Base-by-base conservation (phyloP, 2,797 vertebrate genomes). In the Benthosema pterotum region DNA sequence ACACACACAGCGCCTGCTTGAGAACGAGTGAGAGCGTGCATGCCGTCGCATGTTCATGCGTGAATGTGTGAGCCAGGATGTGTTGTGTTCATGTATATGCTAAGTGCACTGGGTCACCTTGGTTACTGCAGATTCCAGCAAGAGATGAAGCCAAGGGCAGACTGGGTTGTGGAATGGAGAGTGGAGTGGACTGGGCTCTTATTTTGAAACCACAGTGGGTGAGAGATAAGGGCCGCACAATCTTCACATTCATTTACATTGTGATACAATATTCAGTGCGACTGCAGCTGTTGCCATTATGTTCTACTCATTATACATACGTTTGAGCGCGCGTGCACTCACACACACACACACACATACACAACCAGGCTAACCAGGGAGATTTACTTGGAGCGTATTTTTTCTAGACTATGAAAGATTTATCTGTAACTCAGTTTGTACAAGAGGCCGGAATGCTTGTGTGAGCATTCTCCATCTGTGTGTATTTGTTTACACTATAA, bases 71-170 rank as follows among this genome's bases (percentile, higher is more conserved):
- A 70, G 70, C 62, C 58, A 52, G 57, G 67, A 67, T 79, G 75
- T 83, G 65, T 75, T 79, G 75, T 83, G 65, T 75, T 74, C 65
- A 48, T 71, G 58, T 82, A 72, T 86, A 72, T 86, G 78, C 81
- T 82, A 83, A 87, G 83, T 89, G 86, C 80, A 85, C 47, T 61
- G 67, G 78, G 87, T 91, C 89, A 92, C 89, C 88, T 90, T 91
- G 89, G 85, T 90, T 87, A 85, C 83, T 89, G 89, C 86, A 90
- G 87, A 88, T 85, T 82, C 72, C 67, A 84, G 80, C 79, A 87
- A 78, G 82, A 82, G 86, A 86, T 76, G 77, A 79, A 82, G 84
- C 61, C 80, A 82, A 90, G 85, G 86, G 76, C 76, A 67, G 73
- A 82, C 72, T 63, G 51, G 74, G 75, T 78, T 74, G 75, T 71